A percentile compares a stretch with the other conserved stretches of the same genome.
These are phyloP conservation scores for Muscicapa striata DNA, from an alignment of 2,797 vertebrate species.

Conservation along the genomic window DNA sequence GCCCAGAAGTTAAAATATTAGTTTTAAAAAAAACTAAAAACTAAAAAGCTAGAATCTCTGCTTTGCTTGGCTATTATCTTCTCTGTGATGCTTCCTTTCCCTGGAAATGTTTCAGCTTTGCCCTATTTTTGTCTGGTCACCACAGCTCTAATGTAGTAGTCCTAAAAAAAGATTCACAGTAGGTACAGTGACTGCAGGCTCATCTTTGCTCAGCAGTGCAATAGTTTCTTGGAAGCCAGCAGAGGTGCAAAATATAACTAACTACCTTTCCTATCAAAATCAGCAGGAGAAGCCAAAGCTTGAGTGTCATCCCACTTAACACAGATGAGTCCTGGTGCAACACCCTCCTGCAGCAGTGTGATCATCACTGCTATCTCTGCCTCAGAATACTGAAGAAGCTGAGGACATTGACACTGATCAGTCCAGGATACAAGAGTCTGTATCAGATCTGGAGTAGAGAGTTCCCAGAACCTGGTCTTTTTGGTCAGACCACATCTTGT, in stretches of 20 bases:
- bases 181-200: slow-evolving; percentile 23
- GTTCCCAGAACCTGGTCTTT: not conserved
- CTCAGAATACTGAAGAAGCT: not conserved
- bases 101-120: slow-evolving; percentile 29
- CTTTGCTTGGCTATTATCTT: slow-evolving; percentile 9
- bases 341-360: not conserved
- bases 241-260: slow-evolving; percentile 58
- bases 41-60: not conserved
- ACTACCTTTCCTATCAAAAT: slow-evolving; percentile 35
- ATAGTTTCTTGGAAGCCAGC: slow-evolving; percentile 48
- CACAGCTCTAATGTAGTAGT: slow-evolving; percentile 24
- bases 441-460: not conserved
- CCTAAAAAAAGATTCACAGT: slow-evolving; percentile 62
- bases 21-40: too few relatives aligned
- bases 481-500: not conserved
- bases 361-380: not conserved
- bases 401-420: not conserved
- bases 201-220: slow-evolving; percentile 55
- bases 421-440: not conserved
- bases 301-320: not conserved
- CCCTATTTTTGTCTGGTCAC: slow-evolving; percentile 40
- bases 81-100: not conserved
- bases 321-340: not conserved
- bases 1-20: not conserved
- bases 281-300: slow-evolving; percentile 48